These are phyloP conservation scores for Phalanger gymnotis DNA, from an alignment of 2,797 vertebrate species.

Conservation along the genomic window DNA sequence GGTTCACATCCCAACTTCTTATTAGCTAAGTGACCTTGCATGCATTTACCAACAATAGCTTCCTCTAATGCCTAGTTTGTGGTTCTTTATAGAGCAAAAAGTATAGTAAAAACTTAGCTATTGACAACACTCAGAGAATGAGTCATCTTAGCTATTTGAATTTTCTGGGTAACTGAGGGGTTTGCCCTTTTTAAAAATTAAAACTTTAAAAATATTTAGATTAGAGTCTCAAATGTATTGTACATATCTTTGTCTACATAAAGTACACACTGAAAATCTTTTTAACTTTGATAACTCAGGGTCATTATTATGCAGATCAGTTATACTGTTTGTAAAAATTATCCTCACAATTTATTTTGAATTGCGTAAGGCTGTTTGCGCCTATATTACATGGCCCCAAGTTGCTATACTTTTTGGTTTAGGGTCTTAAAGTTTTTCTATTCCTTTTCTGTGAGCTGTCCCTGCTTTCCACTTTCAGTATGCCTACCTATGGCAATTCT, in stretches of 20 bases:
- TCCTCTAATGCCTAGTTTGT: not conserved
- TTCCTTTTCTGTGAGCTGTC: not conserved
- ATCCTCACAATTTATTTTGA: not conserved
- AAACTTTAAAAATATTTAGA: not conserved
- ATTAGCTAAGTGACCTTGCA: not conserved
- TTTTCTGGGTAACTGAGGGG: not conserved
- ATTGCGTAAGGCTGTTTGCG: not conserved
- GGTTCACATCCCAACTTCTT: not conserved
- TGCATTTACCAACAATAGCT: not conserved
- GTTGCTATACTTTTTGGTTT: not conserved
- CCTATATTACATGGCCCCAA: not conserved
- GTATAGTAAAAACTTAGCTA: not conserved
- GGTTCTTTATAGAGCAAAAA: not conserved
- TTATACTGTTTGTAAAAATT: not conserved
- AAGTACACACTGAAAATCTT: not conserved
- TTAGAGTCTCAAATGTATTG: not conserved
- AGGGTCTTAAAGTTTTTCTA: not conserved
- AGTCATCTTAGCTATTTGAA: not conserved
- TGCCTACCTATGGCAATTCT: not conserved
- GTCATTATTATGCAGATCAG: not conserved
- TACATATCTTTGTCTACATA: not conserved
- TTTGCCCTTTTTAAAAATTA: not conserved
- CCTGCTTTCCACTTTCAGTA: not conserved
- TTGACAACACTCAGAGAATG: not conserved
- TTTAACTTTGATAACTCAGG: not conserved